Evolutionary conservation across 2,113 vertebrate species (phyloP).

Genomic region (Xyrauchen texanus): DNA sequence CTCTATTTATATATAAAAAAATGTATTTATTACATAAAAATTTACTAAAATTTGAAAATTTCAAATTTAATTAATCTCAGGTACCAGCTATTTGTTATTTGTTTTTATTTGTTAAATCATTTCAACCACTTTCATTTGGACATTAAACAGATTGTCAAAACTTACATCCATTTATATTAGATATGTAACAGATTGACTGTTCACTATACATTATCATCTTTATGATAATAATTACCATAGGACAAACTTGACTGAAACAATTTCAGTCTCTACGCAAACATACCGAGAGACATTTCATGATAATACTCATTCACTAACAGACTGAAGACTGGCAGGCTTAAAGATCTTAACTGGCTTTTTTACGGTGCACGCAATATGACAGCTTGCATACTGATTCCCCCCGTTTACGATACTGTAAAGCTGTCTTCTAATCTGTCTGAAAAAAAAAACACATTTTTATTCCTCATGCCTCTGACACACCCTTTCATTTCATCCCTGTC

Average conservation of each 20-base stretch:
- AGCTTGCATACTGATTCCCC: conserved; percentile 14
- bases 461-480: conserved; percentile 10
- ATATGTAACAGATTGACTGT: conserved; percentile 10
- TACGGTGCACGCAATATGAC: conserved; percentile 1
- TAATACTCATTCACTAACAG: conserved; percentile 27
- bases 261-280: background rate
- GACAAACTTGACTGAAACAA: conserved; percentile 24
- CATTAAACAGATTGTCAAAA: background rate
- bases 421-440: conserved; percentile 9
- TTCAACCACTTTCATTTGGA: background rate
- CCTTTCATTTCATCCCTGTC: conserved; percentile 32
- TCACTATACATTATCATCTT: conserved; percentile 11
- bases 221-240: conserved; percentile 25
- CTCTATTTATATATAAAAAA: too few species aligned
- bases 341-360: conserved; percentile 23
- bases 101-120: too few species aligned
- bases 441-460: conserved; percentile 10
- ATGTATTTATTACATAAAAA: too few species aligned
- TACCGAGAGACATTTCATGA: conserved; percentile 32
- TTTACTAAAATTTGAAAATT: background rate
- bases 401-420: conserved; percentile 13
- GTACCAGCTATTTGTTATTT: background rate
- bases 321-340: conserved; percentile 28
- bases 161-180: background rate
- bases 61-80: background rate